phyloP scores from a whole-genome alignment of 2,888 invertebrate species.

The Oeneis ivallda region DNA sequence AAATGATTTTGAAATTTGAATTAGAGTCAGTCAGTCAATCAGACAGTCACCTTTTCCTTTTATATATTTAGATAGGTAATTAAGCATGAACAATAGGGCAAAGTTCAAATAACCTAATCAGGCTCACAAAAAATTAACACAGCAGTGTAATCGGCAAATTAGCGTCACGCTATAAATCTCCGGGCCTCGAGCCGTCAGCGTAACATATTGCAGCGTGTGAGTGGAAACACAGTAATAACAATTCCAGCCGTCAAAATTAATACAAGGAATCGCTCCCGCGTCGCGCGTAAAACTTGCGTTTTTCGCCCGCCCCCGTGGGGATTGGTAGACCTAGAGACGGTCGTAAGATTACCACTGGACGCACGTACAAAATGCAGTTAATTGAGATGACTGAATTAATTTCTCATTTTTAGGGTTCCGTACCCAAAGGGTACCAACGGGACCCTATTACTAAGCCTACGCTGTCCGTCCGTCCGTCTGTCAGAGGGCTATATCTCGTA shows the following conservation, averaged over 20 bases:
- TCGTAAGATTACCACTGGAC: neutral
- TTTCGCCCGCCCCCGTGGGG: constrained; percentile 33
- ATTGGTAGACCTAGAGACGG: constrained; percentile 26
- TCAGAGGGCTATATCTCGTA: too few species aligned
- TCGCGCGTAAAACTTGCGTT: constrained; percentile 38
- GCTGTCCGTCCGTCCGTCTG: too few species aligned
- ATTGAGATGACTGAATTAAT: too few species aligned
- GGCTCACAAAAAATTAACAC: constrained; percentile 22
- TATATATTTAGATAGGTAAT: too few species aligned
- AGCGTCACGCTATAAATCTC: constrained; percentile 37
- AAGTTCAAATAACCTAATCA: constrained; percentile 9
- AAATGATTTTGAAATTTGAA: too few species aligned
- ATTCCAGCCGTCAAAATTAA: constrained; percentile 70
- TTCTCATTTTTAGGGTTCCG: too few species aligned
- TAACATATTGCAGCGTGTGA: constrained; percentile 46
- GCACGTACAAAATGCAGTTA: neutral
- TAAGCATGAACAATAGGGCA: neutral
- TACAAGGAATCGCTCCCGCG: constrained; percentile 52
- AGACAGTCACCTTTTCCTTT: too few species aligned
- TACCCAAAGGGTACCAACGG: too few species aligned
- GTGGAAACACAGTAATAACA: constrained; percentile 50
- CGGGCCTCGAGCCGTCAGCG: constrained; percentile 24
- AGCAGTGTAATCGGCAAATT: constrained; percentile 30
- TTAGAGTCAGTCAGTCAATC: too few species aligned
- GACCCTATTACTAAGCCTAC: too few species aligned